Evolutionary conservation across 2,113 vertebrate species (phyloP).

Genomic region (Steatornis caripensis): DNA sequence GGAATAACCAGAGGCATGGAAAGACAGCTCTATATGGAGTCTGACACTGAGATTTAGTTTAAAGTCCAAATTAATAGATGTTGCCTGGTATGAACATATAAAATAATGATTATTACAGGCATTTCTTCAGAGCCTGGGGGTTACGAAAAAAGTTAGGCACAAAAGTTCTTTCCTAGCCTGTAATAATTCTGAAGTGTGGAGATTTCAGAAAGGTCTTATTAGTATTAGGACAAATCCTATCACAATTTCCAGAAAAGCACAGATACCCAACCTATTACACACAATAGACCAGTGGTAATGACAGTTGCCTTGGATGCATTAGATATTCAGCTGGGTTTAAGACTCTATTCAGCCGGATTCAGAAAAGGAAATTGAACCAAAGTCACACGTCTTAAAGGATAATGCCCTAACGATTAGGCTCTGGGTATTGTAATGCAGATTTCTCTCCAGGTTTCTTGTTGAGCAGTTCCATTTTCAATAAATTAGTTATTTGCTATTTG

Average conservation of each 20-base stretch:
- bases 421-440: constrained; percentile 58
- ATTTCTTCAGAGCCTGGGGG: neutral
- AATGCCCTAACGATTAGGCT: constrained; percentile 34
- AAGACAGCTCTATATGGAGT: neutral
- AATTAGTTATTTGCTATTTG: constrained; percentile 4
- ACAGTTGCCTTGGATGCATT: constrained; percentile 65
- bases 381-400: constrained; percentile 44
- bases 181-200: constrained; percentile 35
- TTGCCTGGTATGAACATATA: neutral
- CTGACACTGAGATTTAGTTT: constrained; percentile 9
- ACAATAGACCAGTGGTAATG: constrained; percentile 47
- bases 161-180: constrained; percentile 8
- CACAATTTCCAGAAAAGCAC: constrained; percentile 55
- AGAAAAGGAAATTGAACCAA: constrained; percentile 56
- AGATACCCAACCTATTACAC: constrained; percentile 36
- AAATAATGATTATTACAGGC: constrained; percentile 44
- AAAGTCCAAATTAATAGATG: constrained; percentile 34
- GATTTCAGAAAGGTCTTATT: constrained; percentile 47
- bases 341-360: constrained; percentile 56
- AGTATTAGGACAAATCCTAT: constrained; percentile 62
- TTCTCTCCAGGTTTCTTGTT: constrained; percentile 16
- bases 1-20: constrained; percentile 45
- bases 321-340: constrained; percentile 56
- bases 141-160: constrained; percentile 13
- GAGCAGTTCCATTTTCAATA: constrained; percentile 12